Base-by-base conservation (phyloP, 2,888 invertebrate genomes). In the Petrophora chlorosata region DNA sequence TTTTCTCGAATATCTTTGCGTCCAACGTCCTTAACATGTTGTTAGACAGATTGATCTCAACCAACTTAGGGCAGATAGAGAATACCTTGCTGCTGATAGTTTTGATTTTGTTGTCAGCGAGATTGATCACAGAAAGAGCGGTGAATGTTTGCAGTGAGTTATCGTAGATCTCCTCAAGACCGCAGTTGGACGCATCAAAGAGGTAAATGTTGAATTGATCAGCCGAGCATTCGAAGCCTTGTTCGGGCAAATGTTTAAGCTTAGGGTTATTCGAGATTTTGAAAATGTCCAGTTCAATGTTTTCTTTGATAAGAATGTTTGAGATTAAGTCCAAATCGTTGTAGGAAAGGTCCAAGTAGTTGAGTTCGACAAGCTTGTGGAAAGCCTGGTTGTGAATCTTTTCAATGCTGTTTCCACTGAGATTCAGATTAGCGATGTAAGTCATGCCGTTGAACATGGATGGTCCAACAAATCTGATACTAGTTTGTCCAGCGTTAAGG, bases 141-240 rank as follows among this genome's bases (percentile, higher is more conserved):
- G 94, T 93, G 92, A 96, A 95, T 1, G 94, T 92, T 58, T 92
- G 92, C 70, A 96, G 93, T 0, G 94, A 93, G 56, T 92, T 92
- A 56, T 92, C 92, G 30, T 91, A 91, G 42, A 94, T 83, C 49
- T 90, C 90, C 35, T 92, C 91, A 12, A 96, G 89, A 5, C 93
- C 94, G 70, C 96, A 96, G 70, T 94, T 92, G 2, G 94, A 93
- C 12, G 95, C 93, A 60, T 96, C 95, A 66, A 96, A 93, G 29
- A 92, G 89, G 72, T 93, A 93, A 49, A 94, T 92, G 56, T 92
- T 93, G 67, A 92, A 93, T 67, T 91, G 88, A 42, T 91, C 92
- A 23, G 91, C 92, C 16, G 90, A 89, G 59, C 92, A 92, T 56
- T 91, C 91, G 75, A 95, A 95, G 26, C 94, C 93, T 57, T 93